phyloP scores from a whole-genome alignment of 2,888 invertebrate species.

The Electrophaes corylata region DNA sequence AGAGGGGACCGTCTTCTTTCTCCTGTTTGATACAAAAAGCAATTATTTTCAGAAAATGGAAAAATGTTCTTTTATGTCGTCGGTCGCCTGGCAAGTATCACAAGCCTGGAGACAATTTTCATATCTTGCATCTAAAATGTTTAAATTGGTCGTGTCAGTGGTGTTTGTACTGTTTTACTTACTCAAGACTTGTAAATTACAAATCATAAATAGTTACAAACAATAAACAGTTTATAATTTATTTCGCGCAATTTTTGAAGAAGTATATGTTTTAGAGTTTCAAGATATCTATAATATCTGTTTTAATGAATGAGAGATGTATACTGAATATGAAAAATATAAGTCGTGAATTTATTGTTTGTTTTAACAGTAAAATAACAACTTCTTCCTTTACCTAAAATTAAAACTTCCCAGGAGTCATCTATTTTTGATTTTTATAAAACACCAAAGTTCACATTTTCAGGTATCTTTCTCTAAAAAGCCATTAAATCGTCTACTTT shows the following conservation, averaged over 20 bases:
- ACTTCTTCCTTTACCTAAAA: not conserved
- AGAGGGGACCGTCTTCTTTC: slow-evolving; percentile 86
- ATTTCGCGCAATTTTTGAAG: not conserved
- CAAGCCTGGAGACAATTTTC: slow-evolving; percentile 9
- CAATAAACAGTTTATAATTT: not conserved
- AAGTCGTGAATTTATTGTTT: no score
- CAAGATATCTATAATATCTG: no score
- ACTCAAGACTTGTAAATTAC: not conserved
- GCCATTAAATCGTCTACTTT: slow-evolving; percentile 35
- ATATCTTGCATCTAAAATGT: not conserved
- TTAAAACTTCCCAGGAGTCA: not conserved
- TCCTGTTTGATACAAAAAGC: slow-evolving; percentile 54
- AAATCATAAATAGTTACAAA: no score
- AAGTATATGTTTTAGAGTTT: not conserved
- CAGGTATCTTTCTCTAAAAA: slow-evolving; percentile 31
- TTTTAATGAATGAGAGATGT: no score
- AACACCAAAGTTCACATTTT: slow-evolving; percentile 35
- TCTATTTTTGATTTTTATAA: slow-evolving; percentile 36
- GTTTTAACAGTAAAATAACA: no score
- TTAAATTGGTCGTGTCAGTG: not conserved
- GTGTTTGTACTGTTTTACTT: not conserved
- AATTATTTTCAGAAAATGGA: slow-evolving; percentile 1
- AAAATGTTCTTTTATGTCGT: not conserved
- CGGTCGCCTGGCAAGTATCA: not conserved
- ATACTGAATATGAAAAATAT: no score